A percentile compares a stretch with the other conserved stretches of the same genome.
Conservation (phyloP, 1,140 invertebrate species). For the Apis mellifera region DNA sequence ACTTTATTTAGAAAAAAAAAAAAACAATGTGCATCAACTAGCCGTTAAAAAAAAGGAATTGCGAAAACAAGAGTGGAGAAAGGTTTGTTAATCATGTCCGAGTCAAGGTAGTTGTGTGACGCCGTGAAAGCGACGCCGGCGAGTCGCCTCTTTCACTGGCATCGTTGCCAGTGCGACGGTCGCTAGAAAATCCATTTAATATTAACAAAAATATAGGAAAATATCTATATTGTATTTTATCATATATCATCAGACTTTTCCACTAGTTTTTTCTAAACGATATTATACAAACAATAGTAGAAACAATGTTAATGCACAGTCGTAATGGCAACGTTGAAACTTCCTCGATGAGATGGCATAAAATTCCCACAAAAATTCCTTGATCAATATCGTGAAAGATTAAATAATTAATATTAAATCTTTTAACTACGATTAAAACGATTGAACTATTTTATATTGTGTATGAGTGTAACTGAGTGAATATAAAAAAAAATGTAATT, state of each 20-base stretch:
- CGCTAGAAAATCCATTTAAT: not conserved
- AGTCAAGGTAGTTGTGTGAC: constrained; percentile 31
- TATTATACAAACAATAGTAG: not conserved
- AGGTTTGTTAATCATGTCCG: constrained; percentile 42
- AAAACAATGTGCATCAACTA: not conserved
- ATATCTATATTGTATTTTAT: not conserved
- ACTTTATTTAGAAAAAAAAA: not conserved
- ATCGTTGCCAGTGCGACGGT: constrained; percentile 49
- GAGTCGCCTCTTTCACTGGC: constrained; percentile 54
- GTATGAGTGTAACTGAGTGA: too few relatives aligned
- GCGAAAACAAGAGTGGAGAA: constrained; percentile 45
- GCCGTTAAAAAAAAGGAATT: constrained; percentile 17
- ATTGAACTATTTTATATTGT: not conserved
- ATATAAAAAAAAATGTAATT: not conserved
- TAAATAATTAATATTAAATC: not conserved
- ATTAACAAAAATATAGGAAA: not conserved
- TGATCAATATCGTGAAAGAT: not conserved
- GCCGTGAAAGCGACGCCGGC: constrained; percentile 58
- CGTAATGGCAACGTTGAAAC: constrained; percentile 37
- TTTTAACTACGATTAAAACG: not conserved
- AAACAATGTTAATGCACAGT: too few relatives aligned
- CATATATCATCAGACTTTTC: not conserved
- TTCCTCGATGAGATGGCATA: constrained; percentile 45
- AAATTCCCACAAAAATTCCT: constrained; percentile 28
- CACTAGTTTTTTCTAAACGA: too few relatives aligned